Conservation (phyloP, 2,797 vertebrate genomes). For the Rhodeus uyekii region DNA sequence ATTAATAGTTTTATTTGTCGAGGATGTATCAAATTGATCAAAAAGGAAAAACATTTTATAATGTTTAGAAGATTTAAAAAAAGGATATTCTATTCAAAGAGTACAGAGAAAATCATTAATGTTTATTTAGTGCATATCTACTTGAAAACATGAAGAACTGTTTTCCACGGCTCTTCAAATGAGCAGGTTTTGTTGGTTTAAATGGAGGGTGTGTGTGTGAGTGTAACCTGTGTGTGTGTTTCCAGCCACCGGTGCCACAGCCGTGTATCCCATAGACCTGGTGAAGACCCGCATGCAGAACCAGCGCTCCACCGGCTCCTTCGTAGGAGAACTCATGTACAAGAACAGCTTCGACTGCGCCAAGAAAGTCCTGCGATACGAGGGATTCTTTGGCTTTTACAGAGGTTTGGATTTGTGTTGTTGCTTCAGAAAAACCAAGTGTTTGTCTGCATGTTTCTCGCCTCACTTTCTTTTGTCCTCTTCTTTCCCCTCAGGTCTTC, state of each 20-base stretch:
- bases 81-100: no score
- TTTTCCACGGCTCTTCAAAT: neutral
- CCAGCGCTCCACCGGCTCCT: conserved; percentile 91
- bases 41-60: neutral
- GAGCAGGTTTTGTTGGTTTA: neutral
- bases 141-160: neutral
- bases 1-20: neutral
- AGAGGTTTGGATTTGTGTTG: conserved; percentile 78
- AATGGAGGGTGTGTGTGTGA: neutral
- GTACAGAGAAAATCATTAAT: no score
- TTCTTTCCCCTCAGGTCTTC: conserved; percentile 81
- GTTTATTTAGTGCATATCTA: neutral
- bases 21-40: neutral
- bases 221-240: conserved; percentile 12
- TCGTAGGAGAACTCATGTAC: conserved; percentile 97
- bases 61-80: no score
- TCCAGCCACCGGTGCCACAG: conserved; percentile 94
- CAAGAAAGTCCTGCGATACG: conserved; percentile 97
- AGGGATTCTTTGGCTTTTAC: conserved; percentile 97
- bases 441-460: neutral
- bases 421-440: neutral
- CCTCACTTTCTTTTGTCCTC: neutral
- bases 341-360: conserved; percentile 99
- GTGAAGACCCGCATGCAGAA: conserved; percentile 99
- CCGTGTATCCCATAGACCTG: conserved; percentile 96